Evolutionary conservation across 2,888 invertebrate genomes (phyloP), one percentile per base, ranked within the genome.

Genomic region (Emmelina monodactyla): DNA sequence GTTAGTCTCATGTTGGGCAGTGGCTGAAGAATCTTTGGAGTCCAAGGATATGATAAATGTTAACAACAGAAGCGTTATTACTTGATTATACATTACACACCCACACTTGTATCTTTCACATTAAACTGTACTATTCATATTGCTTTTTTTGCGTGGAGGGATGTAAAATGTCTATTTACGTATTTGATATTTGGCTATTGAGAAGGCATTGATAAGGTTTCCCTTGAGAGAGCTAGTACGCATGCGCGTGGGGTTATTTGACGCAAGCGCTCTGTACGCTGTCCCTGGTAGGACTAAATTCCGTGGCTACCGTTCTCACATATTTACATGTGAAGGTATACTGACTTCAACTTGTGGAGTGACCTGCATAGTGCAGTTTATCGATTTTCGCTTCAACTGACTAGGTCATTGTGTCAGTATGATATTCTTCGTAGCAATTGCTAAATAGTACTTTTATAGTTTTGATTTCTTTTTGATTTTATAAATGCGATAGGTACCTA

Each of bases 61-160:
- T 39, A 75, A 48, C 43, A 69, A 55, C 43, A 65, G 58, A 38
- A 59, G 54, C 32, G 56, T 49, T 49, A 62, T 55, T 49, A 58
- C 54, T 52, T 60, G 62, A 65, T 70, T 65, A 68, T 59, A 76
- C 79, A 79, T 79, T 65, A 73, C 76, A 75, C 60, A 58, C 62
- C 64, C 63, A 55, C 25, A 58, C 49, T 47, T 49, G 41, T 45
- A 47, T 51, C 49, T 53, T 57, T 49, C 54, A 51, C 45, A 43
- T 41, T 48, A 49, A 35, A 50, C 6, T n/a, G n/a, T 25, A n/a
- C n/a, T 9, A 25, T 25, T 19, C 5, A 19, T 11, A 25, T 25
- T 25, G n/a, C 11, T 25, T 3, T 25, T 9, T 25, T 25, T 25
- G n/a, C 11, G 25, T 25, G 25, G n/a, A 25, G 11, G n/a, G 25